phyloP scores from a whole-genome alignment of 2,113 vertebrate genomes.

The Campylomormyrus numenius region DNA sequence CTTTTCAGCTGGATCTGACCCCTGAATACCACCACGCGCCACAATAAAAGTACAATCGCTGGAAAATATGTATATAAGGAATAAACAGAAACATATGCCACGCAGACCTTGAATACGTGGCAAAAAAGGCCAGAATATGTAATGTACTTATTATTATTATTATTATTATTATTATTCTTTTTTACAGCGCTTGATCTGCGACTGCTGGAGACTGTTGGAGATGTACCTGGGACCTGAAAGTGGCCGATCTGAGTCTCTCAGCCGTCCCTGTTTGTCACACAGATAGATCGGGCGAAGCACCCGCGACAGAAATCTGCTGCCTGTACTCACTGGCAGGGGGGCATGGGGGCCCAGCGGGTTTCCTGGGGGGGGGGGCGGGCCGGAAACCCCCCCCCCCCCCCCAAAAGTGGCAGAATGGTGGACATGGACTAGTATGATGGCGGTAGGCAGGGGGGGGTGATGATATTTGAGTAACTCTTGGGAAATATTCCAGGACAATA shows the following conservation, averaged over 20 bases:
- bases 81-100: conserved; percentile 12
- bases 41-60: background rate
- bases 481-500: background rate
- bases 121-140: background rate
- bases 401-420: background rate
- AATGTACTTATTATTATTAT: background rate
- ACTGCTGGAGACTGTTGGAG: background rate
- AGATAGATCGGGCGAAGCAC: background rate
- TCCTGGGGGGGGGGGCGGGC: too few species aligned
- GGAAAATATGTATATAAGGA: background rate
- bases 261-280: background rate
- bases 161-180: background rate
- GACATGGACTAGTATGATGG: background rate
- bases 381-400: too few species aligned
- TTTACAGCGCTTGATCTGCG: background rate
- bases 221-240: background rate
- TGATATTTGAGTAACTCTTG: background rate
- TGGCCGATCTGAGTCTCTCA: background rate
- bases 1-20: background rate
- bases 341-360: background rate
- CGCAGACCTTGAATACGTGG: background rate
- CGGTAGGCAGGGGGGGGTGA: too few species aligned
- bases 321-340: background rate
- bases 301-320: background rate
- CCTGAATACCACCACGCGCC: background rate